Evolutionary conservation across 2,888 invertebrate species (phyloP).

Genomic region (Synanthedon myopaeformis): DNA sequence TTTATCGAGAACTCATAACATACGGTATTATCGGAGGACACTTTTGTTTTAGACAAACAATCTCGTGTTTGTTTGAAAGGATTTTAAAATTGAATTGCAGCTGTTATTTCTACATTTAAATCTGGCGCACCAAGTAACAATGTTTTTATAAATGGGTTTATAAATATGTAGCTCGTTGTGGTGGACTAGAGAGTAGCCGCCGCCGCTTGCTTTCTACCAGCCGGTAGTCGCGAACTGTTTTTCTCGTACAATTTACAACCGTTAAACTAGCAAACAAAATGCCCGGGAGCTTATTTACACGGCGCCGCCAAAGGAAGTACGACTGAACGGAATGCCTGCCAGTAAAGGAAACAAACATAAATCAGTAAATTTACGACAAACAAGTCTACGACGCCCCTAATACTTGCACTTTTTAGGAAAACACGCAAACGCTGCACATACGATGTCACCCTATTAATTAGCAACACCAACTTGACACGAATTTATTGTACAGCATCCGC

Average conservation of each 20-base stretch:
- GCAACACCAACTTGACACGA: too few relatives aligned
- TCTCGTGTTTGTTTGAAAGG: background rate
- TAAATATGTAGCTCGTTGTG: constrained; percentile 36
- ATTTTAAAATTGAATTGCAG: background rate
- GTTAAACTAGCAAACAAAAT: constrained; percentile 54
- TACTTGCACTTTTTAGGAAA: background rate
- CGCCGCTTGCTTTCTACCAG: constrained; percentile 12
- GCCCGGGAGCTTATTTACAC: constrained; percentile 52
- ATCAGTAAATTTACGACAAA: constrained; percentile 55
- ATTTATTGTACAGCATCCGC: too few relatives aligned
- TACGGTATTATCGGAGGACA: background rate
- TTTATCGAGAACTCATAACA: constrained; percentile 11
- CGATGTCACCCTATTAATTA: too few relatives aligned
- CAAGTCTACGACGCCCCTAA: constrained; percentile 16
- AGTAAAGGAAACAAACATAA: constrained; percentile 50
- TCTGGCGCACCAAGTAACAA: too few relatives aligned
- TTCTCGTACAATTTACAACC: constrained; percentile 48
- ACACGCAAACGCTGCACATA: too few relatives aligned
- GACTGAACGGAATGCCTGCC: constrained; percentile 43
- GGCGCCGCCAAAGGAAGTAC: constrained; percentile 51
- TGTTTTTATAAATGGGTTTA: constrained; percentile 14
- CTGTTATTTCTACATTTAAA: background rate
- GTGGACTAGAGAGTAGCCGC: constrained; percentile 19
- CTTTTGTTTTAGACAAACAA: background rate
- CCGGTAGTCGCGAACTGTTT: constrained; percentile 22